These are phyloP conservation scores for Coluber constrictor DNA, from an alignment of 2,797 vertebrate species.

Conservation along the genomic window DNA sequence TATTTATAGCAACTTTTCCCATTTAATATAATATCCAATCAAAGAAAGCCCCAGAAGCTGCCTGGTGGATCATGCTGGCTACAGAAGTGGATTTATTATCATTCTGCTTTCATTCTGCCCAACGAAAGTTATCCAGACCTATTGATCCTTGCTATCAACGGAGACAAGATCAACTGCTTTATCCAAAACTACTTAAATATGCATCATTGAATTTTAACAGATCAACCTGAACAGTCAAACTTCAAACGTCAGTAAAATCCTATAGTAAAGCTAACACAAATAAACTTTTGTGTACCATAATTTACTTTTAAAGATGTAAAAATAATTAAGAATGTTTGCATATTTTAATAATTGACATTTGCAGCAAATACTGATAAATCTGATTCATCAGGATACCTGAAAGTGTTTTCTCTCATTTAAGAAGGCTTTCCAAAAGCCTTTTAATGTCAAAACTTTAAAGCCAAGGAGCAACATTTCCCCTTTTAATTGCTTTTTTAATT, in stretches of 20 bases:
- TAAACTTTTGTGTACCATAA: background rate
- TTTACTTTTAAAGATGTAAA: background rate
- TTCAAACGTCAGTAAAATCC: background rate
- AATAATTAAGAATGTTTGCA: background rate
- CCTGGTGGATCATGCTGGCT: background rate
- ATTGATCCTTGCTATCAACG: background rate
- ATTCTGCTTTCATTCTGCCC: background rate
- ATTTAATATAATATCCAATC: background rate
- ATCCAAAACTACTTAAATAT: background rate
- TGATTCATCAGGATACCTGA: background rate
- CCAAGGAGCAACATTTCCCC: background rate
- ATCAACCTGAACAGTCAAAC: background rate
- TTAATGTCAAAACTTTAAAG: background rate
- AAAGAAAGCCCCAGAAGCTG: background rate
- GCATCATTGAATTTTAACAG: background rate
- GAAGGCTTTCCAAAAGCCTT: background rate
- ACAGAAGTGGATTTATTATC: background rate
- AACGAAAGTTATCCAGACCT: background rate
- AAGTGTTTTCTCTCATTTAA: background rate
- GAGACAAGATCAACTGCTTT: background rate
- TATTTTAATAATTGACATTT: background rate
- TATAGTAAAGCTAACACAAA: background rate
- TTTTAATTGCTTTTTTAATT: background rate
- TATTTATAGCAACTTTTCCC: background rate
- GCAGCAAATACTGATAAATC: background rate